Evolutionary conservation across 53 echinoderm and acorn worm genomes (phyloP).

Genomic region (Mesocentrotus franciscanus): DNA sequence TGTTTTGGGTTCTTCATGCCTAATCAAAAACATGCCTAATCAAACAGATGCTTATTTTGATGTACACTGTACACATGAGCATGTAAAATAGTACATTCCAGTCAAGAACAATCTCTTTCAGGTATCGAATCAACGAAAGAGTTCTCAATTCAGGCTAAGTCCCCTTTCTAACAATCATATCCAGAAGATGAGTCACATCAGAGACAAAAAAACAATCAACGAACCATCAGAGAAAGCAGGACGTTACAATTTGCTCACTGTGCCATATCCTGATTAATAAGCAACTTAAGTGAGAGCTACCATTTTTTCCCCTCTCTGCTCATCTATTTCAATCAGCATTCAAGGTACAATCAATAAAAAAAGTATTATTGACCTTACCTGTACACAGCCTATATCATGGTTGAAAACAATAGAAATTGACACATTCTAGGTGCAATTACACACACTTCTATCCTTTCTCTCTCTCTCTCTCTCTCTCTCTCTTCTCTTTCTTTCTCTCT

Average conservation of each 20-base stretch:
- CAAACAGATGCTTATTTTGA: too few species aligned
- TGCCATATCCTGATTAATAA: conserved; percentile 40
- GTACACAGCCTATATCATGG: conserved; percentile 16
- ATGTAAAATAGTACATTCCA: not conserved
- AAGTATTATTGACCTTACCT: not conserved
- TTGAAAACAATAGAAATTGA: not conserved
- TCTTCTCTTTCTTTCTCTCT: not conserved
- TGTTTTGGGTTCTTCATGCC: too few species aligned
- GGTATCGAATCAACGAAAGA: too few species aligned
- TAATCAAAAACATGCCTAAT: too few species aligned
- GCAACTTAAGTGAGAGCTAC: not conserved
- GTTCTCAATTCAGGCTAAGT: not conserved
- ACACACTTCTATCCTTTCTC: not conserved
- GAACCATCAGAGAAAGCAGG: not conserved
- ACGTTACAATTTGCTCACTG: conserved; percentile 31
- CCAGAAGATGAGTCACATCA: not conserved
- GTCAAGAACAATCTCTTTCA: too few species aligned
- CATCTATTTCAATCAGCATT: conserved; percentile 8
- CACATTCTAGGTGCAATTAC: conserved; percentile 4
- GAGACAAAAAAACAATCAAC: not conserved
- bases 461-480: not conserved
- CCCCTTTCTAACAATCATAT: not conserved
- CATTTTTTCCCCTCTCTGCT: not conserved
- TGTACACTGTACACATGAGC: too few species aligned
- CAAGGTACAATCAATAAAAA: conserved; percentile 16